Evolutionary conservation across 2,888 invertebrate genomes (phyloP).

Genomic region (Villa cingulata): DNA sequence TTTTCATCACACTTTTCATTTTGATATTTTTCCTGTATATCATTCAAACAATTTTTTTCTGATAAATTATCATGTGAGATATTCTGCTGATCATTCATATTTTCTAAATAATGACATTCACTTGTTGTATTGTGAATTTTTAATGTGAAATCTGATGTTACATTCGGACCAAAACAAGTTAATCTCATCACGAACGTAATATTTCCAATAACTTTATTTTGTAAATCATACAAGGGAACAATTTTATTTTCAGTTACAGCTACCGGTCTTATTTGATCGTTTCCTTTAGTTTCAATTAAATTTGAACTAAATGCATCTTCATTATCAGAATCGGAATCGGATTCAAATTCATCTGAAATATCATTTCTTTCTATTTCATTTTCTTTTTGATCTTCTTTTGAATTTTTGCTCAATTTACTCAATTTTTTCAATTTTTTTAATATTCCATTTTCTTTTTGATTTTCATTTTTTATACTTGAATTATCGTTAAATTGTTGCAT

Average conservation of each 20-base stretch:
- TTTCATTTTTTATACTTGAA: too few relatives aligned
- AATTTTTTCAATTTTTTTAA: too few relatives aligned
- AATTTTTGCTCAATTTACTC: too few relatives aligned
- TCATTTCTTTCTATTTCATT: not conserved
- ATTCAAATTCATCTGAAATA: not conserved
- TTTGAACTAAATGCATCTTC: not conserved
- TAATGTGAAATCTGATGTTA: not conserved
- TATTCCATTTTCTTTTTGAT: too few relatives aligned
- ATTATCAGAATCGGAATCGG: not conserved
- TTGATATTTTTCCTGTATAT: too few relatives aligned
- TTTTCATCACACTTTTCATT: too few relatives aligned
- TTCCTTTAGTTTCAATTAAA: constrained; percentile 8
- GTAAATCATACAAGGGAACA: constrained; percentile 27
- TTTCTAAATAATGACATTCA: too few relatives aligned
- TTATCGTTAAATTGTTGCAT: too few relatives aligned
- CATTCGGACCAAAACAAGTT: constrained; percentile 27
- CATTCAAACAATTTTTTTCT: too few relatives aligned
- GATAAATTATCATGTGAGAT: too few relatives aligned
- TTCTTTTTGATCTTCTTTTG: not conserved
- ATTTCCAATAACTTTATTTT: constrained; percentile 28
- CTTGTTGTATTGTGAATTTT: too few relatives aligned
- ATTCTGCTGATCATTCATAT: too few relatives aligned
- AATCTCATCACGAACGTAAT: constrained; percentile 29
- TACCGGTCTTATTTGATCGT: constrained; percentile 23
- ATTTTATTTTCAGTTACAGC: constrained; percentile 28